A percentile compares a stretch with the other conserved stretches of the same genome.
Evolutionary conservation across 2,888 invertebrate species (phyloP).

Genomic region (Netelia virgata): DNA sequence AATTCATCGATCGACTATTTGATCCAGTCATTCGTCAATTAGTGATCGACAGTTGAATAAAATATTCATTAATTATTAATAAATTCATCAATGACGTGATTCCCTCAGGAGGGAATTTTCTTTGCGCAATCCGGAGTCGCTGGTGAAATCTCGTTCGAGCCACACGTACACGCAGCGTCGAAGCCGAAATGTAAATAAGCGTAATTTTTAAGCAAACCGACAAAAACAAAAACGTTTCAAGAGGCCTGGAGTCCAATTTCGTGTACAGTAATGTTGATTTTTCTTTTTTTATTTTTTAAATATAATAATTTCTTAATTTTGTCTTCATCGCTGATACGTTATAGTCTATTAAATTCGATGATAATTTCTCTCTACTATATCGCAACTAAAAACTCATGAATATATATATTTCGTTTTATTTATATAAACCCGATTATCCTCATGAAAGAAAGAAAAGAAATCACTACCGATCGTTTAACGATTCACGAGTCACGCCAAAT

Average conservation of each 20-base stretch:
- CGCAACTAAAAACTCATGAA: constrained; percentile 7
- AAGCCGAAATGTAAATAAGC: constrained; percentile 79
- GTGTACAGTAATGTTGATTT: constrained; percentile 71
- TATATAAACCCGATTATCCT: constrained; percentile 14
- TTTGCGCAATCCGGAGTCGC: constrained; percentile 12
- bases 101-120: constrained; percentile 50
- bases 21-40: constrained; percentile 42
- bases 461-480: constrained; percentile 61
- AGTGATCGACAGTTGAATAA: constrained; percentile 20
- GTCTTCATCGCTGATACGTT: constrained; percentile 6
- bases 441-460: constrained; percentile 25
- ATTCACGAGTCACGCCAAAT: constrained; percentile 78
- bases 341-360: constrained; percentile 22
- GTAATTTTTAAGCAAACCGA: constrained; percentile 71
- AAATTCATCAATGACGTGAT: constrained; percentile 53
- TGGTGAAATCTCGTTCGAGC: constrained; percentile 7
- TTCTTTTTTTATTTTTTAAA: constrained; percentile 50
- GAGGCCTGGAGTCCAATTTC: constrained; percentile 69
- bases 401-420: constrained; percentile 20
- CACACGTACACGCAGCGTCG: constrained; percentile 26
- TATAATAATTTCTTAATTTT: constrained; percentile 14
- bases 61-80: constrained; percentile 62
- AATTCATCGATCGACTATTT: constrained; percentile 16
- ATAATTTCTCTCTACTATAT: constrained; percentile 25
- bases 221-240: constrained; percentile 65